Percentiles rank a stretch among this genome's conserved stretches.
Evolutionary conservation across 1,140 invertebrate species (phyloP).

Genomic region (Geopemphigus sp.): DNA sequence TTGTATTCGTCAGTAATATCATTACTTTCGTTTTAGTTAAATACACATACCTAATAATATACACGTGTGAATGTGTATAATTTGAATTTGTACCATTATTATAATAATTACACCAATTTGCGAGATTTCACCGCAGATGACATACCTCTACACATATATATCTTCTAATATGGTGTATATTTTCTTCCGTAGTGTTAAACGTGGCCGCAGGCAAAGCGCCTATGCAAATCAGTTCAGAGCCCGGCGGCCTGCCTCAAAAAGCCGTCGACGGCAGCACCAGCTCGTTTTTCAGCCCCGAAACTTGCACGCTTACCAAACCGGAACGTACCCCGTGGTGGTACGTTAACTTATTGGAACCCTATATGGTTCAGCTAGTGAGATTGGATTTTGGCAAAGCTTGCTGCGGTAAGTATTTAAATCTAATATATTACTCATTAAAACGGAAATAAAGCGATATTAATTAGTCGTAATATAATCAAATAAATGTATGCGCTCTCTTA

Average conservation of each 20-base stretch:
- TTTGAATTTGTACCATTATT: no score
- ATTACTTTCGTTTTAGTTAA: conserved; percentile 21
- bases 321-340: conserved; percentile 92
- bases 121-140: not conserved
- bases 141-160: not conserved
- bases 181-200: conserved; percentile 75
- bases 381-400: conserved; percentile 90
- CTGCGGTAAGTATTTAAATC: conserved; percentile 69
- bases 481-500: no score
- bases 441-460: not conserved
- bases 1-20: no score
- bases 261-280: conserved; percentile 88
- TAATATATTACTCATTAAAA: not conserved
- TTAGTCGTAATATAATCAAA: no score
- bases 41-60: not conserved
- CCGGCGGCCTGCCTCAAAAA: conserved; percentile 81
- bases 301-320: conserved; percentile 80
- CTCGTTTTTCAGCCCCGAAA: conserved; percentile 75
- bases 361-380: conserved; percentile 90
- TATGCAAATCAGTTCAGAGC: conserved; percentile 85
- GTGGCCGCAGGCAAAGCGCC: conserved; percentile 92
- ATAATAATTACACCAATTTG: conserved; percentile 22
- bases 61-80: no score
- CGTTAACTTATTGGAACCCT: conserved; percentile 89
- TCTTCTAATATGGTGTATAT: conserved; percentile 44